phyloP scores from a whole-genome alignment of 2,113 vertebrate genomes.

The Copsychus sechellarum region DNA sequence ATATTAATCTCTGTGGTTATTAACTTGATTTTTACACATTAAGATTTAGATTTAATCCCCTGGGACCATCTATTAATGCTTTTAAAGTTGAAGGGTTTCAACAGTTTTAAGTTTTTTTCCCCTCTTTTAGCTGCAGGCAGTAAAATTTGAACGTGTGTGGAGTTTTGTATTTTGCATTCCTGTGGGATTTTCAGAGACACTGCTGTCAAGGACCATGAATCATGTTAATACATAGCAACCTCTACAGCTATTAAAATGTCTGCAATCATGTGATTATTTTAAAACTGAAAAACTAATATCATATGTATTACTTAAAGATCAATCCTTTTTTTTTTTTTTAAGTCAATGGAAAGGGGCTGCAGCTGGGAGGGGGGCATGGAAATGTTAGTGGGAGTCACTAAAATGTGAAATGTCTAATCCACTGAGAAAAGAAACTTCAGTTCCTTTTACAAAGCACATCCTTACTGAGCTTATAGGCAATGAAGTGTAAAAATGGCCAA shows the following conservation, averaged over 20 bases:
- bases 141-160: constrained; percentile 83
- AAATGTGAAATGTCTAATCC: constrained; percentile 64
- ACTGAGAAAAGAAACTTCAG: constrained; percentile 58
- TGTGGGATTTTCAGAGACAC: constrained; percentile 83
- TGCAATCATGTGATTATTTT: constrained; percentile 87
- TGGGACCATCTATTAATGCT: constrained; percentile 84
- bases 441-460: constrained; percentile 62
- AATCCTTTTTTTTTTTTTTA: constrained; percentile 57
- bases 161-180: constrained; percentile 85
- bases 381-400: constrained; percentile 52
- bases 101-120: constrained; percentile 81
- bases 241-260: constrained; percentile 88
- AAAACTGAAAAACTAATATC: constrained; percentile 83
- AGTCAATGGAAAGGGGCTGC: constrained; percentile 60
- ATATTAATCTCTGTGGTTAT: constrained; percentile 86
- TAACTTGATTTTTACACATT: constrained; percentile 87
- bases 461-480: constrained; percentile 48
- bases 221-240: constrained; percentile 85
- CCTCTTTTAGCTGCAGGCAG: constrained; percentile 86
- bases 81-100: constrained; percentile 88
- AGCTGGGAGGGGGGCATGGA: constrained; percentile 30
- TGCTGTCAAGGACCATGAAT: constrained; percentile 87
- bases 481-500: constrained; percentile 55
- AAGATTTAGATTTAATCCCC: constrained; percentile 85
- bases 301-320: constrained; percentile 82